Evolutionary conservation across 1,140 invertebrate species (phyloP).

Genomic region (Cryptotermes secundus): DNA sequence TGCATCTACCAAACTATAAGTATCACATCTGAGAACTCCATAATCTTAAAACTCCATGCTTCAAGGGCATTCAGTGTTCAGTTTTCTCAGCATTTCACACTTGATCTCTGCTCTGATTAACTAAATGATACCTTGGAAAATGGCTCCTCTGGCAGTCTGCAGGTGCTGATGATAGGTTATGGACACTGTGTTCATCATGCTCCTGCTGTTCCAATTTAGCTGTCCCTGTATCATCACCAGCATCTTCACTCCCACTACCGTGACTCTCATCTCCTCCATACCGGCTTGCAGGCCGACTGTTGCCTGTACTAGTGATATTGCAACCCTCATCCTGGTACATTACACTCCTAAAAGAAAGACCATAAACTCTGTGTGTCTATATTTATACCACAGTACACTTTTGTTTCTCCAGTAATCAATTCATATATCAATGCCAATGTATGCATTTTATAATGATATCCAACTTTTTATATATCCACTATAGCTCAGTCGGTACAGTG

Average conservation of each 20-base stretch:
- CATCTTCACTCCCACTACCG: slow-evolving; percentile 45
- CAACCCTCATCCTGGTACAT: neutral
- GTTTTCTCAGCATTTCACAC: no score
- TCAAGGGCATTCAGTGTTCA: no score
- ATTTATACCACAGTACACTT: no score
- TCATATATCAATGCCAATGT: no score
- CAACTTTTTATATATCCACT: no score
- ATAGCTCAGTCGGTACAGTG: no score
- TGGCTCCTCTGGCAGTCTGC: neutral
- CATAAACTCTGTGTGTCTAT: neutral
- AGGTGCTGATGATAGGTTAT: neutral
- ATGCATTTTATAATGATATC: no score
- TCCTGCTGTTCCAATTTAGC: neutral
- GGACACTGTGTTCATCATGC: neutral
- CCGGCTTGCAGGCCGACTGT: slow-evolving; percentile 36
- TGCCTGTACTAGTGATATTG: slow-evolving; percentile 22
- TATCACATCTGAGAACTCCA: no score
- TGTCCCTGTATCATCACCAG: slow-evolving; percentile 36
- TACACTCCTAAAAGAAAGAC: neutral
- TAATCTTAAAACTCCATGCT: no score
- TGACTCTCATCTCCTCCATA: slow-evolving; percentile 48
- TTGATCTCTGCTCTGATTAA: no score
- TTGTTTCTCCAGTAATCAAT: no score
- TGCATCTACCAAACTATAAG: no score
- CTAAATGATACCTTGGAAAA: neutral